Evolutionary conservation across 1,140 invertebrate genomes (phyloP).

Genomic region (Akabosia matsudoensis): DNA sequence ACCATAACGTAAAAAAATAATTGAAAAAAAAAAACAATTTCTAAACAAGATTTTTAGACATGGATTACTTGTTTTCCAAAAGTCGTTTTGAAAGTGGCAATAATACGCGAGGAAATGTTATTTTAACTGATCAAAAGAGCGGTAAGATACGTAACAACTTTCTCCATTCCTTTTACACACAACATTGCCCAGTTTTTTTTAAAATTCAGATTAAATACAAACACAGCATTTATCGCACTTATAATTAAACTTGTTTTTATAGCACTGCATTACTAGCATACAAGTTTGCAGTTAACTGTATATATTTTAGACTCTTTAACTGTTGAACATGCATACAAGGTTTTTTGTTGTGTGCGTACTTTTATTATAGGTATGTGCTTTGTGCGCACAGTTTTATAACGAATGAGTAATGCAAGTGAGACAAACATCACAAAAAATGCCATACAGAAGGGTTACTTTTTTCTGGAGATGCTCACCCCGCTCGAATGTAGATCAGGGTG

Average conservation of each 20-base stretch:
- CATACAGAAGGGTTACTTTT: too few species aligned
- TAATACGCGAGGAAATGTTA: too few species aligned
- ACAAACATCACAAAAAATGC: conserved; percentile 17
- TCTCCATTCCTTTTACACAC: too few species aligned
- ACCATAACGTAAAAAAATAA: too few species aligned
- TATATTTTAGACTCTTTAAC: background rate
- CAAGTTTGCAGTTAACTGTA: background rate
- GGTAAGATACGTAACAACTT: too few species aligned
- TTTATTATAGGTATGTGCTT: background rate
- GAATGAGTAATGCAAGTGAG: conserved; percentile 13
- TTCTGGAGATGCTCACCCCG: too few species aligned
- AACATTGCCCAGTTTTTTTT: background rate
- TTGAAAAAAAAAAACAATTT: too few species aligned
- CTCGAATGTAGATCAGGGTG: too few species aligned
- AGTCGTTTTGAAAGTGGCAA: too few species aligned
- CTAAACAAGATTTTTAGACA: too few species aligned
- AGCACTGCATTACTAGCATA: background rate
- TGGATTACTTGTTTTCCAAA: too few species aligned
- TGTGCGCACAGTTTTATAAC: background rate
- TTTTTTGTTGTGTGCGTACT: background rate
- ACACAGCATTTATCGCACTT: background rate
- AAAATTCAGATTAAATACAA: background rate
- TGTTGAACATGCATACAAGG: background rate
- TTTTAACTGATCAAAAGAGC: too few species aligned
- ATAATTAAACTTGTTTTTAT: background rate